Conservation (phyloP, 2,888 invertebrate genomes). For the Zhuqinia jingwanae region DNA sequence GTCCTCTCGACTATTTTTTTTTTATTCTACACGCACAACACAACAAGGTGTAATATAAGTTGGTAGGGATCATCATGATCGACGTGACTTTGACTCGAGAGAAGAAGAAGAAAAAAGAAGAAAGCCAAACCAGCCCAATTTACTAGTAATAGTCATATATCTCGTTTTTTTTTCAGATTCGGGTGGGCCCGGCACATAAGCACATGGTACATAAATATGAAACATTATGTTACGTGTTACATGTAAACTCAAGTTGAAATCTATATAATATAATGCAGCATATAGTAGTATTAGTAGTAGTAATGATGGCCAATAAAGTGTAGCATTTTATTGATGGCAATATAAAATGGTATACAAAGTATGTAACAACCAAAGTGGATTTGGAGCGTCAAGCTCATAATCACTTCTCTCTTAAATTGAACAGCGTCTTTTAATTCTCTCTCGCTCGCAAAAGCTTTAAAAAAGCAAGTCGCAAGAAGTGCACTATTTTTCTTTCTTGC, state of each 20-base stretch:
- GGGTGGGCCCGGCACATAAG: conserved; percentile 4
- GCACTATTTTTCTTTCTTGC: not conserved
- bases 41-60: too few relatives aligned
- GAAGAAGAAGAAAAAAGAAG: too few relatives aligned
- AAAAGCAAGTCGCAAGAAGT: conserved; percentile 9
- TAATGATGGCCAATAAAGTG: conserved; percentile 55
- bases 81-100: too few relatives aligned
- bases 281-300: conserved; percentile 7
- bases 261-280: not conserved
- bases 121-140: conserved; percentile 33
- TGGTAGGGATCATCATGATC: not conserved
- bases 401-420: conserved; percentile 12
- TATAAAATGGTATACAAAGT: not conserved
- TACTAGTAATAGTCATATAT: conserved; percentile 28
- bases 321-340: conserved; percentile 37
- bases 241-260: not conserved
- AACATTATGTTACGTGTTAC: too few relatives aligned
- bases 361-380: conserved; percentile 9
- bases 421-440: conserved; percentile 25
- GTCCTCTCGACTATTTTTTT: conserved; percentile 6
- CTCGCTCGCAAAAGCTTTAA: not conserved
- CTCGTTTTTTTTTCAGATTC: conserved; percentile 32
- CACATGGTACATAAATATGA: too few relatives aligned
- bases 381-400: conserved; percentile 16
- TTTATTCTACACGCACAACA: not conserved